Conservation (phyloP, 2,113 vertebrate genomes). For the Actenoides lindsayi region DNA sequence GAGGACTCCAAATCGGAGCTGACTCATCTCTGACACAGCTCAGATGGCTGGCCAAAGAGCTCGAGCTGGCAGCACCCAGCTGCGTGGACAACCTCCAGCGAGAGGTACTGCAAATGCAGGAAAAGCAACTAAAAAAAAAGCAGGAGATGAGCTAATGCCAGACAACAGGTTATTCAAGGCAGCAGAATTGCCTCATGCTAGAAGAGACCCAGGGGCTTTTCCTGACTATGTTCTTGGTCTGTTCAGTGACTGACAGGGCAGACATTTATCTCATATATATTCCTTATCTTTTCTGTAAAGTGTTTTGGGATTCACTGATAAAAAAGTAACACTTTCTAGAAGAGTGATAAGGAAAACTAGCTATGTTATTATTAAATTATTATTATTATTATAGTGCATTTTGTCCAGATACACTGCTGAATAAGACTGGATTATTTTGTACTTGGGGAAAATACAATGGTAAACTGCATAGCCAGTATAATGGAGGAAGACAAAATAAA, state of each 20-base stretch:
- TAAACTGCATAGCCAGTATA: neutral
- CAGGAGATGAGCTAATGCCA: neutral
- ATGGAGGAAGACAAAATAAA: neutral
- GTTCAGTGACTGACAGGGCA: neutral
- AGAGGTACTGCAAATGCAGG: neutral
- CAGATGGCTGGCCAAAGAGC: neutral
- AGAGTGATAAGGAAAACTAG: neutral
- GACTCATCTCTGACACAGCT: neutral
- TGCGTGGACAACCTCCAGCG: neutral
- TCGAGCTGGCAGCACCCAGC: neutral
- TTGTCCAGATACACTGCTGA: neutral
- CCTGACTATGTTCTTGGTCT: neutral
- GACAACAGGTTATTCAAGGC: neutral
- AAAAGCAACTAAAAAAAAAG: neutral
- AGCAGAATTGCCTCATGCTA: neutral
- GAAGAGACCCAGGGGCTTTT: neutral
- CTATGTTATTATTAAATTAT: neutral
- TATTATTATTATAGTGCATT: neutral
- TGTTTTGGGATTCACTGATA: neutral
- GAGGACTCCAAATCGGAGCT: accelerated
- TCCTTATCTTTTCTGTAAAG: neutral
- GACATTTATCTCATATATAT: neutral
- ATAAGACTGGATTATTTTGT: neutral
- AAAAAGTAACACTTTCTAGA: neutral
- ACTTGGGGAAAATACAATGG: neutral